Base-by-base conservation (phyloP, 2,797 vertebrate genomes). In the Xiphophorus birchmanni region DNA sequence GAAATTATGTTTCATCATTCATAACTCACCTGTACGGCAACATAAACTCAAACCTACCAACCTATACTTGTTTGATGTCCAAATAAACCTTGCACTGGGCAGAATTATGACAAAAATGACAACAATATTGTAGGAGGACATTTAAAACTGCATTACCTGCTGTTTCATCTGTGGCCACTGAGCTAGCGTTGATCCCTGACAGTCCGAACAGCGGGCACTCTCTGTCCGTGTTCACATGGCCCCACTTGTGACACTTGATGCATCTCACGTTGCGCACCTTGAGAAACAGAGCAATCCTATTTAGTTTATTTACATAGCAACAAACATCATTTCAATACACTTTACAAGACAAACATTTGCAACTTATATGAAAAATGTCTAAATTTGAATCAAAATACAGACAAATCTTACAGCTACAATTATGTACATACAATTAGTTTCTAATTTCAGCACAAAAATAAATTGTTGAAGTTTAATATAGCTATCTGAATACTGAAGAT, bases 191-290 rank as follows among this genome's bases (percentile, higher is more conserved):
- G 95, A 99, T 99, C 72, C 99, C 98, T 5, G 98, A 99, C 82
- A 99, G 96, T 32, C 98, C 98, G 84, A 96, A 99, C 13, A 99
- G 96, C 75, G 99, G 99, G 90, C 99, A 99, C 83, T 99, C 99
- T 88, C 98, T 94, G 90, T 99, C 99, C 0, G 99, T 99, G 95
- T 99, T 99, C 84, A 99, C 98, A 1, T 99, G 99, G 80, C 99
- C 98, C 98, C 98, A 99, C 85, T 99, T 99, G 94, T 99, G 98
- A 91, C 98, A 99, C 88, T 99, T 99, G 91, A 99, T 99, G 85
- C 99, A 99, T 18, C 97, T 96, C 81, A 99, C 98, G 21, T 99
- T 99, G 86, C 98, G 97, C 92, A 99, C 98, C 98, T 99, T 98
- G 80, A 5, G 67, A 80, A 85, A 42, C 23, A 52, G 78, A 82